Base-by-base conservation (phyloP, 1,140 invertebrate genomes). In the Drosophila guanche region DNA sequence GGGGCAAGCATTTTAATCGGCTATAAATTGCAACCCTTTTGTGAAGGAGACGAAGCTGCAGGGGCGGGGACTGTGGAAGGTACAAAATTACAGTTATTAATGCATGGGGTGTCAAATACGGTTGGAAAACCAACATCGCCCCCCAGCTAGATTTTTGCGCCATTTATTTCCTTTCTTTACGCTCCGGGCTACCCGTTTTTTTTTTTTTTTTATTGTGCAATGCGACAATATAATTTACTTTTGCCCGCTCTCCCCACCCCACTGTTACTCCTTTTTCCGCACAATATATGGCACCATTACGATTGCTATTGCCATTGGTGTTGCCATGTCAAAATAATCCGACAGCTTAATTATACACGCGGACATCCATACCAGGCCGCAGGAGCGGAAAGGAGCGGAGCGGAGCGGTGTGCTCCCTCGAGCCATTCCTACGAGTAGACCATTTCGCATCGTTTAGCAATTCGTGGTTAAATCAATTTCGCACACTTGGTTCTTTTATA, bases 271-370 rank as follows among this genome's bases (percentile, higher is more conserved):
- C 67, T 76, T 88, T 88, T 79, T 62, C 43, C 53, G 67, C 60
- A 60, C 16, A 52, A 59, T 67, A 51, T 76, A 63, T 76, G 59
- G 79, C 54, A 72, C 54, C 61, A 68, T 68, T 29, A 16, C 25
- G 25, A 27, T 6, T 6, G 25, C 25, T 27, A 5, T 27, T 53
- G 66, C 60, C 52, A 46, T 56, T 68, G 65, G 79, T 90, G 76
- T 40, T 66, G 73, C 54, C 77, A 74, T 90, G 88, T 90, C 88
- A 90, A 72, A 90, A 90, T 90, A 90, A 90, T 90, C 88, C 76
- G 88, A 90, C 88, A 90, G 71, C 79, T 90, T 90, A 90, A 90
- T 90, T 90, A 90, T 90, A 84, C 37, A 84, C 79, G 86, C 75
- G 74, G 75, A 81, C 59, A 86, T 86, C 79, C 79, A 86, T 59